Percentiles rank a stretch among this genome's conserved stretches.
Evolutionary conservation across 53 echinoderm and acorn worm species (phyloP).

Genomic region (Antedon mediterranea): DNA sequence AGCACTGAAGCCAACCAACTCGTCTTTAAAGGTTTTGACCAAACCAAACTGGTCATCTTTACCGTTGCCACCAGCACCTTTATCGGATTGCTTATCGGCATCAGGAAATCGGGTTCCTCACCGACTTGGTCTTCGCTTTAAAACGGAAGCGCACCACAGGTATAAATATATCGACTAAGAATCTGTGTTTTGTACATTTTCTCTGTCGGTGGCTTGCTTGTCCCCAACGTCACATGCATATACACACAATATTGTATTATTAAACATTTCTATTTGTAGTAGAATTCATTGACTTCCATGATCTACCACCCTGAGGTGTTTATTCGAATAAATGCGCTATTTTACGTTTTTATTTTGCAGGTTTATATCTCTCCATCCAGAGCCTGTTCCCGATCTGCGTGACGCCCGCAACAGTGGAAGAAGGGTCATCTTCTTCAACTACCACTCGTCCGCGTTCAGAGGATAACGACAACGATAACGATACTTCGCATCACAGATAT

Average conservation of each 20-base stretch:
- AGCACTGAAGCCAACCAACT: background rate
- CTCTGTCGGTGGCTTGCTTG: too few species aligned
- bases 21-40: background rate
- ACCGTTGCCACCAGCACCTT: conserved; percentile 59
- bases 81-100: conserved; percentile 53
- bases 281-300: too few species aligned
- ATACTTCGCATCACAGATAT: too few species aligned
- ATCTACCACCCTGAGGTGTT: too few species aligned
- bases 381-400: conserved; percentile 68
- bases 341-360: conserved; percentile 14
- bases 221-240: too few species aligned
- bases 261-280: too few species aligned
- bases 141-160: conserved; percentile 83
- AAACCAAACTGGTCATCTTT: conserved; percentile 12
- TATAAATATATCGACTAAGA: too few species aligned
- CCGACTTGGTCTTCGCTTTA: conserved; percentile 70
- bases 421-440: conserved; percentile 63
- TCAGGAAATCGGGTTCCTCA: conserved; percentile 55
- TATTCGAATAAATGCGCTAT: too few species aligned
- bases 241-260: too few species aligned
- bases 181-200: too few species aligned
- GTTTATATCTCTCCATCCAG: conserved; percentile 57
- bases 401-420: conserved; percentile 43
- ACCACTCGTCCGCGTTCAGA: conserved; percentile 78
- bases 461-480: conserved; percentile 44